A percentile compares a stretch with the other conserved stretches of the same genome.
phyloP scores from a whole-genome alignment of 2,113 vertebrate species.

The Piaya cayana region DNA sequence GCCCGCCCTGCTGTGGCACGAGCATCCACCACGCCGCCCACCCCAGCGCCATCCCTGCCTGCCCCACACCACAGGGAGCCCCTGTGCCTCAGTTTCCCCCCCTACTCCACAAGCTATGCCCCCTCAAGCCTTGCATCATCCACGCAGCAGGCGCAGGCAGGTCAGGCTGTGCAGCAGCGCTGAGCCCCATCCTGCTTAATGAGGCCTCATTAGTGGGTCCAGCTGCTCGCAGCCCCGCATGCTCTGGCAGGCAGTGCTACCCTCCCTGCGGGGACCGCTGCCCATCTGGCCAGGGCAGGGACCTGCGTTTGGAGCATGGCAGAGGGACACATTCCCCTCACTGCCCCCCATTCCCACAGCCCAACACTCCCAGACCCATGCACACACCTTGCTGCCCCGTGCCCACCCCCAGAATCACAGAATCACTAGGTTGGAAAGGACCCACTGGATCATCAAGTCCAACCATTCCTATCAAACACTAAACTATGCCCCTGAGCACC shows the following conservation, averaged over 20 bases:
- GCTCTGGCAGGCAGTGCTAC: slow-evolving; percentile 43
- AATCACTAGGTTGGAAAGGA: no score
- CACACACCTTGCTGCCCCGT: fast-evolving
- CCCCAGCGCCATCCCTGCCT: neutral
- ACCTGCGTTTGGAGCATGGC: neutral
- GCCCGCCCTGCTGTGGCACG: neutral
- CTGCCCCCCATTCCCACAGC: neutral
- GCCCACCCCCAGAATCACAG: neutral
- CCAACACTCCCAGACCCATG: neutral
- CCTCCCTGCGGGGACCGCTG: slow-evolving; percentile 57
- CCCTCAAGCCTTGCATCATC: neutral
- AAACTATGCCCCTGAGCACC: no score
- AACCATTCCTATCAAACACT: no score
- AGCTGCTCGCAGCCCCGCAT: slow-evolving; percentile 69
- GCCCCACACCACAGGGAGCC: neutral
- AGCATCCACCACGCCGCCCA: slow-evolving; percentile 1
- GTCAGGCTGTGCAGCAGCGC: neutral
- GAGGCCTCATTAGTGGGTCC: slow-evolving; percentile 82
- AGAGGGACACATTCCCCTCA: neutral
- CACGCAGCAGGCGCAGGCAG: neutral
- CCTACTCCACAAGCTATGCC: neutral
- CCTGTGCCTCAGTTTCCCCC: neutral
- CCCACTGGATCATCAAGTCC: no score
- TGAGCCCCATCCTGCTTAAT: slow-evolving; percentile 69
- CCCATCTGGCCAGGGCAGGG: neutral